Base-by-base conservation (phyloP, 2,888 invertebrate species). In the Strigamia crassipes region DNA sequence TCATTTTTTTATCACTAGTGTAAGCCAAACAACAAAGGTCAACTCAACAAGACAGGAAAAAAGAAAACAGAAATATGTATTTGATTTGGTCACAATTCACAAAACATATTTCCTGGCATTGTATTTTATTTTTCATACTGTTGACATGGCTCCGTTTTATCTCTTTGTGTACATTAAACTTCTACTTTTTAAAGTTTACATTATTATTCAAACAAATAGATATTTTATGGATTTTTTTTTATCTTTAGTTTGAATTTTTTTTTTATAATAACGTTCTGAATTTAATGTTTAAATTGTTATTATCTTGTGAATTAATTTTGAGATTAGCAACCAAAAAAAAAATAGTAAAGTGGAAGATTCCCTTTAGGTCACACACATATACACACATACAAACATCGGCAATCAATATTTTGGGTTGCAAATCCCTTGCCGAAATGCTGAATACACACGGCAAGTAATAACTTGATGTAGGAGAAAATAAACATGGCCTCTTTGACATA, bases 391-490 rank as follows among this genome's bases (percentile, higher is more conserved):
- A 73, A 73, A 73, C 73, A 73, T 73, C 31, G 73, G 73, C 73
- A 73, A 73, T 73, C 73, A 73, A 73, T 73, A 73, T 73, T 73
- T 73, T 73, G 31, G 73, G 73, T 73, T 73, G 73, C 73, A 73
- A 73, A 73, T 73, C 73, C 73, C 73, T 27, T 73, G 73, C 73
- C 27, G 73, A 73, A 73, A 73, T 73, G 73, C 73, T 73, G 73
- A 73, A 73, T 73, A 73, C 73, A 73, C 73, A 73, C 31, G 73
- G 73, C 73, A 73, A 73, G 73, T 73, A 31, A 73, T 73, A 73
- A 73, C 73, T 73, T 23, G 73, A 73, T 73, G 73, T 9, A 73
- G 31, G 27, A 73, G 73, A 73, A 73, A 73, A 73, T 73, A 73
- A 73, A 73, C 73, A 73, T 73, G 73, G 73, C 73, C 73, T 73